These are phyloP conservation scores for Podarcis lilfordi DNA, from an alignment of 2,797 vertebrate genomes.

Conservation along the genomic window DNA sequence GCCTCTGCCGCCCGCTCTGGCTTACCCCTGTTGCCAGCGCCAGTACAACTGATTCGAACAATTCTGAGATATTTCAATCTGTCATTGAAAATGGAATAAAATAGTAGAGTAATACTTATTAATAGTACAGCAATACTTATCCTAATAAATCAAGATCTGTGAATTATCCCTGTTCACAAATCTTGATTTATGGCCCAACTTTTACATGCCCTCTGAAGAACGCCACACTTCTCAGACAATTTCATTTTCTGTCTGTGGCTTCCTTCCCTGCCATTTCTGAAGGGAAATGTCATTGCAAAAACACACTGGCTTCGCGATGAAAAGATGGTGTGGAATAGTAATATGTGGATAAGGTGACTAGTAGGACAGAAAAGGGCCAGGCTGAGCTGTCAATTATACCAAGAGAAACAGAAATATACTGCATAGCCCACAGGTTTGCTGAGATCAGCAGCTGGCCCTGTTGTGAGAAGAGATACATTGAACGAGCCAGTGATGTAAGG, in stretches of 20 bases:
- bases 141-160: slow-evolving; percentile 36
- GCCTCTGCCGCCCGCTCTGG: background rate
- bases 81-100: slow-evolving; percentile 48
- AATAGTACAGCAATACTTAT: slow-evolving; percentile 36
- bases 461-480: background rate
- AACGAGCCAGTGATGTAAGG: background rate
- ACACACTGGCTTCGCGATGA: slow-evolving; percentile 2
- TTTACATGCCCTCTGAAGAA: slow-evolving; percentile 21
- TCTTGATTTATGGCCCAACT: slow-evolving; percentile 44
- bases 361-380: slow-evolving; percentile 9
- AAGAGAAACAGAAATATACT: slow-evolving; percentile 11
- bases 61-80: slow-evolving; percentile 23
- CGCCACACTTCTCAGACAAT: background rate
- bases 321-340: slow-evolving; percentile 35
- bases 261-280: slow-evolving; percentile 47
- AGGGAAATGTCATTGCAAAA: slow-evolving; percentile 31
- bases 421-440: background rate
- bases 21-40: background rate
- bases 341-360: slow-evolving; percentile 35
- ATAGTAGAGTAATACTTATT: slow-evolving; percentile 47
- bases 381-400: background rate
- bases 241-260: slow-evolving; percentile 40
- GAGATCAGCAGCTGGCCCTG: background rate
- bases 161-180: slow-evolving; percentile 42
- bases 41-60: background rate